These are phyloP conservation scores for Cosmia pyralina DNA, from an alignment of 2,888 invertebrate genomes.

Conservation along the genomic window DNA sequence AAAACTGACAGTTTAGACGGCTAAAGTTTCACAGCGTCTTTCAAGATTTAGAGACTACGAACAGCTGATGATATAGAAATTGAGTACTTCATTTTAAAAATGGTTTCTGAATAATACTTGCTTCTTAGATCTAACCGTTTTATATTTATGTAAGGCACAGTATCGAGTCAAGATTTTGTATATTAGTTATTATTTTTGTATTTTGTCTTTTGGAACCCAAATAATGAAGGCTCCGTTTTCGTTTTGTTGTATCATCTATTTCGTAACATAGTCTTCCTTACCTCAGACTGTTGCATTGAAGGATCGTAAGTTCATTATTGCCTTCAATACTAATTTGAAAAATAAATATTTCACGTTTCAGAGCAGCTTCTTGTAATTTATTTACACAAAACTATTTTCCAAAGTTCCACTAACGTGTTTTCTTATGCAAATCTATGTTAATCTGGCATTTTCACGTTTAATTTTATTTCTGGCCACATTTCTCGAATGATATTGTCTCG, in stretches of 20 bases:
- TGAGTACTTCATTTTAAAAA: background rate
- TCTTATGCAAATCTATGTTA: slow-evolving; percentile 82
- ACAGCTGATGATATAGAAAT: slow-evolving; percentile 3
- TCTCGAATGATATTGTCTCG: slow-evolving; percentile 88
- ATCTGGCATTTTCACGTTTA: slow-evolving; percentile 83
- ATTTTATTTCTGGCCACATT: slow-evolving; percentile 87
- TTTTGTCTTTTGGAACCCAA: background rate
- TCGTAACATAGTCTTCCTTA: background rate
- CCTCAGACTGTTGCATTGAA: slow-evolving; percentile 19
- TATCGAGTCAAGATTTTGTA: background rate
- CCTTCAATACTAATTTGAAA: slow-evolving; percentile 41
- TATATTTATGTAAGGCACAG: background rate
- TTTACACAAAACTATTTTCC: slow-evolving; percentile 63
- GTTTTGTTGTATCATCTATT: background rate
- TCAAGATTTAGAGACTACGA: slow-evolving; percentile 14
- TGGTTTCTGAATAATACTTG: background rate
- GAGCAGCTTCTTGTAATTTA: slow-evolving; percentile 57
- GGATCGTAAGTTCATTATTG: slow-evolving; percentile 27
- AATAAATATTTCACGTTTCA: slow-evolving; percentile 42
- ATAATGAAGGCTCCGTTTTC: background rate
- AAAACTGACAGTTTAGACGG: slow-evolving; percentile 42
- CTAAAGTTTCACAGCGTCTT: slow-evolving; percentile 27
- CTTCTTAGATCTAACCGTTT: background rate
- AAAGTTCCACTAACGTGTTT: slow-evolving; percentile 61
- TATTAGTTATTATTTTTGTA: background rate